phyloP scores from a whole-genome alignment of 1,140 invertebrate genomes.

The Antheraea mylitta region DNA sequence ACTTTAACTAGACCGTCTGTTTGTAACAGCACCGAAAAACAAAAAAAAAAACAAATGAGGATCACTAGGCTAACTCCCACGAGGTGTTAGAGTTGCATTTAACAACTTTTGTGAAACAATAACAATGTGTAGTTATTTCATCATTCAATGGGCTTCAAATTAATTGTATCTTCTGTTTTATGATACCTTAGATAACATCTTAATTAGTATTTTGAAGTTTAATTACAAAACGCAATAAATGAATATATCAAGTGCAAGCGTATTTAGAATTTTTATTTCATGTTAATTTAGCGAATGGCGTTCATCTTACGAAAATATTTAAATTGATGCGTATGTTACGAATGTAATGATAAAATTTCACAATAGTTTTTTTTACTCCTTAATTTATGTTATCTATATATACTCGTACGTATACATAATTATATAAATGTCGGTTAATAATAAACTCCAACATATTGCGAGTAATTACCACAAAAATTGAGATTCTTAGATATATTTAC shows the following conservation, averaged over 20 bases:
- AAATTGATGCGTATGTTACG: not conserved
- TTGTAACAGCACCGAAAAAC: not conserved
- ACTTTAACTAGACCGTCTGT: not conserved
- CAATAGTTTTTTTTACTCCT: no score
- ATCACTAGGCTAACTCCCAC: conserved; percentile 11
- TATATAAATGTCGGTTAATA: no score
- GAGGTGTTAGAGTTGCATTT: not conserved
- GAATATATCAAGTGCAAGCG: not conserved
- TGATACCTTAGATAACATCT: conserved; percentile 12
- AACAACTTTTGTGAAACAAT: not conserved
- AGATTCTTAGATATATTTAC: no score
- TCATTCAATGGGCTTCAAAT: conserved; percentile 14
- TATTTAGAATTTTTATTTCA: not conserved
- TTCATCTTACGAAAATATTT: not conserved
- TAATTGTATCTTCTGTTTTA: conserved; percentile 14
- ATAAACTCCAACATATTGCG: no score
- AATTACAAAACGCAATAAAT: not conserved
- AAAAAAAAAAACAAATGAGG: conserved; percentile 9
- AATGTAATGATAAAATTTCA: no score
- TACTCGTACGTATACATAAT: no score
- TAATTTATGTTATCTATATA: no score
- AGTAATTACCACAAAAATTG: no score
- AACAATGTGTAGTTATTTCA: conserved; percentile 4
- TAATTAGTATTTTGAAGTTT: conserved; percentile 5
- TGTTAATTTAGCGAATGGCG: not conserved